Conservation (phyloP, 2,113 vertebrate species). For the Gymnarchus niloticus region DNA sequence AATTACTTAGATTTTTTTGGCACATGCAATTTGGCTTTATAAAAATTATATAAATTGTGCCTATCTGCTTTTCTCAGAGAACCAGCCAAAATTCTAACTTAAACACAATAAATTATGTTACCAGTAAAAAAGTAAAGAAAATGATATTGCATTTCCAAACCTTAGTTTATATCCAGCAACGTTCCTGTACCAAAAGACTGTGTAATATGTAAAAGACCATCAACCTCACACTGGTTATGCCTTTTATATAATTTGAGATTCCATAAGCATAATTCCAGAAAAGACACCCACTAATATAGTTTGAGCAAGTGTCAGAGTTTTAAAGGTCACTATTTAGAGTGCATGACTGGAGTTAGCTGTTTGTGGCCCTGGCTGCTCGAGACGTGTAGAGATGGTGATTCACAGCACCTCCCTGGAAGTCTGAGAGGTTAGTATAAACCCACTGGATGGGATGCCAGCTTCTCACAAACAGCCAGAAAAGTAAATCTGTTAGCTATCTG, state of each 20-base stretch:
- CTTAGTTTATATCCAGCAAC: background rate
- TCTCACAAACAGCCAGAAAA: background rate
- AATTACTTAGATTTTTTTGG: background rate
- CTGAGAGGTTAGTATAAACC: background rate
- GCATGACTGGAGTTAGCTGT: background rate
- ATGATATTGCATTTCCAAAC: background rate
- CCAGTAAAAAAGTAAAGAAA: background rate
- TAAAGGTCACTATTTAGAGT: background rate
- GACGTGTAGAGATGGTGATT: background rate
- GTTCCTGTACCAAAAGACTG: background rate
- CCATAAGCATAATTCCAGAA: background rate
- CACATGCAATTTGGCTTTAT: background rate
- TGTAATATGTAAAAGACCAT: background rate
- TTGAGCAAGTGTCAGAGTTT: background rate
- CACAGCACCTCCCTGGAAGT: background rate
- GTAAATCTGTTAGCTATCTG: background rate
- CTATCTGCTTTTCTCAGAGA: background rate
- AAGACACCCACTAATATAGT: background rate
- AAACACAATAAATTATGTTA: background rate
- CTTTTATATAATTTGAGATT: background rate
- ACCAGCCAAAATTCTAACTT: background rate
- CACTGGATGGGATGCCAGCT: background rate
- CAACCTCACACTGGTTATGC: background rate
- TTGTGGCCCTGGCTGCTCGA: background rate
- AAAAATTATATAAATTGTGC: background rate